Evolutionary conservation across 2,113 vertebrate species (phyloP), one percentile per base, ranked within the genome.

Genomic region (Glaucomys volans): DNA sequence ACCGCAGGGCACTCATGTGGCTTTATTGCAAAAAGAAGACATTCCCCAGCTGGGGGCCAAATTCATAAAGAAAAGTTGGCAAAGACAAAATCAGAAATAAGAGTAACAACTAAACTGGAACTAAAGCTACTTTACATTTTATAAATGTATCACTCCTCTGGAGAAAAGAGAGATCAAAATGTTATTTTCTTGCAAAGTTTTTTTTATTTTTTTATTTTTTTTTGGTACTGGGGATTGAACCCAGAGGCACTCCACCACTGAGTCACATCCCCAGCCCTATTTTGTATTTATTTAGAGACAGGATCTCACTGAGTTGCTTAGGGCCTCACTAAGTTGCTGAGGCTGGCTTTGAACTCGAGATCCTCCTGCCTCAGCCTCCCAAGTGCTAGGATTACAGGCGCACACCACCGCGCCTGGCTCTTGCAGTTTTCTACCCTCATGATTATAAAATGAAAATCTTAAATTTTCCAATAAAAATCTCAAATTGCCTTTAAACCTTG

Each of bases 81-180:
- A 26, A 80, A n/a, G 12, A 22, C 13, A 71, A 26, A 32, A 62
- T 64, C 11, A 37, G 64, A 30, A 74, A 47, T 5, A 42, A 82
- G n/a, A 16, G 24, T 1, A 42, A 30, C 66, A 32, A 71, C 24
- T 26, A 62, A 47, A 54, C 0, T 1, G 37, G 5, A 35, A 18
- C 28, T 42, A n/a, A 84, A 85, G 14, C 35, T 8, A 44, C 66
- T 57, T 40, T 1, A 10, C 8, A 14, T 32, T 90, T 47, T 62
- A 52, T 74, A 93, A 85, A 42, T 2, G 0, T 7, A 37, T 3
- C 37, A 28, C 13, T 32, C 42, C 37, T 40, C 20, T 81, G 35
- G 52, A 90, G 37, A 54, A 76, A 83, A 90, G 92, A 71, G 37
- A 47, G 74, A 59, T 44, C 92, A 24, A 91, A 90, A 82, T 20